Conservation (phyloP, 2,888 invertebrate genomes). For the Drosophila pegasa region DNA sequence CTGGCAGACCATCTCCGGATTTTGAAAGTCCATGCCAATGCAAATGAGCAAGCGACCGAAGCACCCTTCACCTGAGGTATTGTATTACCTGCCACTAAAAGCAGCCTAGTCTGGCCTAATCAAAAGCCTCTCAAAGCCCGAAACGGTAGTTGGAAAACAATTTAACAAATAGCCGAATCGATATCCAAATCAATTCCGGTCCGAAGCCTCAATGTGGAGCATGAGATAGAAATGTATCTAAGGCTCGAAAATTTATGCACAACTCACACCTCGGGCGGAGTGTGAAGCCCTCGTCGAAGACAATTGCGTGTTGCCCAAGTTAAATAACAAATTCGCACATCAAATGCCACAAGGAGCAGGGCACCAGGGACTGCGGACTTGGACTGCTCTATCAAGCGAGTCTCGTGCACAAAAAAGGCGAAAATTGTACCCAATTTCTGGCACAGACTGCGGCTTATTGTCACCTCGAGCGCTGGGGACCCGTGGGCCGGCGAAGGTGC, state of each 20-base stretch:
- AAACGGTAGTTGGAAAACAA: constrained; percentile 57
- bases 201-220: constrained; percentile 39
- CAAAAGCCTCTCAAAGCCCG: constrained; percentile 31
- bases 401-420: constrained; percentile 72
- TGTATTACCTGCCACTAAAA: constrained; percentile 17
- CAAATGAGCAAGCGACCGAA: constrained; percentile 38
- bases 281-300: constrained; percentile 49
- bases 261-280: constrained; percentile 50
- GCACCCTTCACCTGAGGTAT: constrained; percentile 57
- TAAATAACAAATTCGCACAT: constrained; percentile 84
- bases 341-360: constrained; percentile 77
- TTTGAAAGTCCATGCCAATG: constrained; percentile 58
- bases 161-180: constrained; percentile 47
- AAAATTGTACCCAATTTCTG: constrained; percentile 81
- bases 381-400: constrained; percentile 55
- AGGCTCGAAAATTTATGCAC: constrained; percentile 56
- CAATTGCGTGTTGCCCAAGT: constrained; percentile 81
- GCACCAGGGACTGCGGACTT: constrained; percentile 33
- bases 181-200: constrained; percentile 56
- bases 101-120: constrained; percentile 10
- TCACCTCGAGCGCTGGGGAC: constrained; percentile 76
- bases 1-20: constrained; percentile 7
- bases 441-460: constrained; percentile 79
- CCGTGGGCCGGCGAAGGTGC: constrained; percentile 73
- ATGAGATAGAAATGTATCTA: constrained; percentile 59